phyloP scores from a whole-genome alignment of 2,797 vertebrate genomes.

The Vespertilio murinus region DNA sequence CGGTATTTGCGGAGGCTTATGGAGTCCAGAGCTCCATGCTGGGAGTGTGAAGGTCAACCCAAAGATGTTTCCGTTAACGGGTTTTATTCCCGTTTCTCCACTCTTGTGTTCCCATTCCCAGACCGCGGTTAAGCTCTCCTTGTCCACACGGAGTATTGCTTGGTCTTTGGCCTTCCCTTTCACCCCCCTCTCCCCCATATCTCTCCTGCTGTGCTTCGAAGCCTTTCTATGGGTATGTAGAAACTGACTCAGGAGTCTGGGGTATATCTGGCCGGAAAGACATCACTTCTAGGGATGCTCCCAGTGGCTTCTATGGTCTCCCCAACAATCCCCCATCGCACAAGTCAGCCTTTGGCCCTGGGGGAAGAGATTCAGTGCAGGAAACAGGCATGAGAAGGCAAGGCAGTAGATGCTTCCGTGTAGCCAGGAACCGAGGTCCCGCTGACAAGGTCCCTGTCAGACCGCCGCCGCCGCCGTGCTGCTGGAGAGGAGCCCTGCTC shows the following conservation, averaged over 20 bases:
- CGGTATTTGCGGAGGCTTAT: not conserved
- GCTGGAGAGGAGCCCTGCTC: conserved; percentile 34
- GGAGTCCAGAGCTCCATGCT: not conserved
- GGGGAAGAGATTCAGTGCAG: not conserved
- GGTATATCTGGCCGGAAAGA: not conserved
- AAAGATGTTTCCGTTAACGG: not conserved
- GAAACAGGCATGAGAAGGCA: not conserved
- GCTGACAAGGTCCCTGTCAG: conserved; percentile 70
- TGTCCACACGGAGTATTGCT: not conserved
- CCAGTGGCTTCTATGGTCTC: not conserved
- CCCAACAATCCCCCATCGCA: not conserved
- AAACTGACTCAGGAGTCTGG: not conserved
- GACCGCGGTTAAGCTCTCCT: not conserved
- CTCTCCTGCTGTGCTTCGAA: not conserved
- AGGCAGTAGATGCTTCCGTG: conserved; percentile 9
- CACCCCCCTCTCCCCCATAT: rapidly evolving
- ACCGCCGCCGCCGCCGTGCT: conserved; percentile 31
- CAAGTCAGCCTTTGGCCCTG: not conserved
- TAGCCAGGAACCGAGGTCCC: not conserved
- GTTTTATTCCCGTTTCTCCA: not conserved
- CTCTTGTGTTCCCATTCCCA: not conserved
- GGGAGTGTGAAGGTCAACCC: not conserved
- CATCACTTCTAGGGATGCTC: not conserved
- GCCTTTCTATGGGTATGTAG: not conserved
- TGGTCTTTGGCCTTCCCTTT: not conserved